These are phyloP conservation scores for Cryptops parisi DNA, from an alignment of 2,888 invertebrate species.

Conservation along the genomic window DNA sequence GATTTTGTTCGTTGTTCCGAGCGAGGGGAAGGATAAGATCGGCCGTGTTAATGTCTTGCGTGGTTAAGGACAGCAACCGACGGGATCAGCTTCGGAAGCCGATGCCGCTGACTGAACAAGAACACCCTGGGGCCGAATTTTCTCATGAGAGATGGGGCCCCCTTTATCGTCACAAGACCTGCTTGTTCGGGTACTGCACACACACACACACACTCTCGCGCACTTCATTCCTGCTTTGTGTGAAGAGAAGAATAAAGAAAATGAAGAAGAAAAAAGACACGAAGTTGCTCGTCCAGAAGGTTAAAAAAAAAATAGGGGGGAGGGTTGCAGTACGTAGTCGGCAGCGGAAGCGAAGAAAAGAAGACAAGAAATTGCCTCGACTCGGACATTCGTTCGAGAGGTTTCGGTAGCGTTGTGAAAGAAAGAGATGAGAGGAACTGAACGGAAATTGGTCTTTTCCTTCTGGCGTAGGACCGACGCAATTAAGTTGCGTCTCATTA, in stretches of 20 bases:
- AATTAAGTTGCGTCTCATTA: conserved; percentile 1
- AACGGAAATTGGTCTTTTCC: conserved; percentile 2
- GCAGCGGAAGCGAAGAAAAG: no score
- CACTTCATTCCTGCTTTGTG: not conserved
- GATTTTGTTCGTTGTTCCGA: not conserved
- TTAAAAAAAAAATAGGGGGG: no score
- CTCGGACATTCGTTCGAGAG: no score
- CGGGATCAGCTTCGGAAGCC: not conserved
- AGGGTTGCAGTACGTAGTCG: no score
- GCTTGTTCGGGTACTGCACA: not conserved
- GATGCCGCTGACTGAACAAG: not conserved
- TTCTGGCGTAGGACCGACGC: not conserved
- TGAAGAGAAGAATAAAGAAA: not conserved
- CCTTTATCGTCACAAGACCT: not conserved
- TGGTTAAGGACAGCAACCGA: not conserved
- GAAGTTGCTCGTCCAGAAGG: not conserved
- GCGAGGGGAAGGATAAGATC: not conserved
- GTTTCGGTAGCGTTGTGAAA: no score
- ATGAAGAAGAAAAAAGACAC: not conserved
- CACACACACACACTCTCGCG: no score
- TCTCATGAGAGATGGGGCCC: not conserved
- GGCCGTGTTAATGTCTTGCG: not conserved
- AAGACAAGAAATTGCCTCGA: not conserved
- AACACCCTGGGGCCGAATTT: not conserved
- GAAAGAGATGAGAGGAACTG: not conserved